Conservation (phyloP, 2,113 vertebrate genomes). For the Centropus unirufus region DNA sequence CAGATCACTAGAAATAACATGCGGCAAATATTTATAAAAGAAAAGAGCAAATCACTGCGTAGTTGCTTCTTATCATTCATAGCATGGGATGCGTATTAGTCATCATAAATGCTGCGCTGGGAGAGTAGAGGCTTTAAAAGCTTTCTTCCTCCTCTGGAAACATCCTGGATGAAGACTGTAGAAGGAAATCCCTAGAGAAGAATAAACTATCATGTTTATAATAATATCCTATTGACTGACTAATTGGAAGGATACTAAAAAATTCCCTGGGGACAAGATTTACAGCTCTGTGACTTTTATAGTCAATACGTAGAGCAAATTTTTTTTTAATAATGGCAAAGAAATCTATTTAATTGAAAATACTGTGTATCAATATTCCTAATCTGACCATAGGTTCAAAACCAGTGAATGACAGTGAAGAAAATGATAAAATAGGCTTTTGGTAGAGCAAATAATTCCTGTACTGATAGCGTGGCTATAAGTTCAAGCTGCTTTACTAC, state of each 20-base stretch:
- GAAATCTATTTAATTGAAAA: constrained; percentile 65
- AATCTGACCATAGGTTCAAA: constrained; percentile 51
- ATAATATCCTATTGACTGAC: constrained; percentile 66
- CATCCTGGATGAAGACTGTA: constrained; percentile 26
- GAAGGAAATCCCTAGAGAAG: constrained; percentile 66
- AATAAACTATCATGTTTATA: constrained; percentile 70
- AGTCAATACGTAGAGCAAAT: constrained; percentile 56
- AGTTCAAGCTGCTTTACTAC: background rate
- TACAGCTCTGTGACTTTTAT: constrained; percentile 42
- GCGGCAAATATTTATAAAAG: constrained; percentile 43
- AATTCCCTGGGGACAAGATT: constrained; percentile 64
- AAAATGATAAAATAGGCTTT: constrained; percentile 55
- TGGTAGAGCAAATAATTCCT: background rate
- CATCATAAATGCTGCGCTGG: constrained; percentile 42
- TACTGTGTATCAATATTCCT: constrained; percentile 45
- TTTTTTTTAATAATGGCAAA: constrained; percentile 27
- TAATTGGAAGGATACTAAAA: constrained; percentile 71
- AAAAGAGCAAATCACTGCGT: constrained; percentile 35
- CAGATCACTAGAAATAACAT: constrained; percentile 45
- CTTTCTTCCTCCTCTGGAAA: constrained; percentile 66
- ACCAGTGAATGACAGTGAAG: constrained; percentile 16
- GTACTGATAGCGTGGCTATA: background rate
- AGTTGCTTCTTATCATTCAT: constrained; percentile 53
- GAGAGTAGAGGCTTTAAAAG: constrained; percentile 43
- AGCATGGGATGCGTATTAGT: constrained; percentile 38